Evolutionary conservation across 2,797 vertebrate genomes (phyloP).

Genomic region (Artibeus jamaicensis): DNA sequence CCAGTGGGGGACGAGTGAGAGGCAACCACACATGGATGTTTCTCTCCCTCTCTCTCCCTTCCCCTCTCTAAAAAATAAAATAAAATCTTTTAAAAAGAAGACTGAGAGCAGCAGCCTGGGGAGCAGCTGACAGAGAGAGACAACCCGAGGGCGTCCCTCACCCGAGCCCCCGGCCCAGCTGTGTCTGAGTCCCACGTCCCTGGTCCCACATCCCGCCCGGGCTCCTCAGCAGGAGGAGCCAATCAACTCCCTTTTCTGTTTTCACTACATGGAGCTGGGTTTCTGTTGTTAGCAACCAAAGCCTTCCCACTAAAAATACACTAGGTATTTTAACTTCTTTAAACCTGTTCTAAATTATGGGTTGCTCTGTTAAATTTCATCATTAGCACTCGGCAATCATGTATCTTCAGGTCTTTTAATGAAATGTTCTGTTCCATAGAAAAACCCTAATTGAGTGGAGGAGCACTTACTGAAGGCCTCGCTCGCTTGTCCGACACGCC

Average conservation of each 20-base stretch:
- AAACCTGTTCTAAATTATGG: constrained; percentile 51
- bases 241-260: background rate
- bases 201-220: fast-evolving
- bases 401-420: constrained; percentile 62
- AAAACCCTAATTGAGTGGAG: constrained; percentile 24
- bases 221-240: fast-evolving
- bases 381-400: constrained; percentile 52
- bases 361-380: constrained; percentile 54
- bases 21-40: too few relatives aligned
- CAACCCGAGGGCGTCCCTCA: too few relatives aligned
- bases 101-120: too few relatives aligned
- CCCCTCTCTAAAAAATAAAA: too few relatives aligned
- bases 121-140: too few relatives aligned
- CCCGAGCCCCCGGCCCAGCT: too few relatives aligned
- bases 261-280: background rate
- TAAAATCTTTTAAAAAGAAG: too few relatives aligned
- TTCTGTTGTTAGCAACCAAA: background rate
- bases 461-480: constrained; percentile 4
- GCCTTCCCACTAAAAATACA: constrained; percentile 1
- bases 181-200: background rate
- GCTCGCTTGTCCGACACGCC: fast-evolving
- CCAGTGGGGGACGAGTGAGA: too few relatives aligned
- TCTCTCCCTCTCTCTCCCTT: too few relatives aligned
- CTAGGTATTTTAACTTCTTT: constrained; percentile 40
- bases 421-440: constrained; percentile 50